A percentile compares a stretch with the other conserved stretches of the same genome.
Evolutionary conservation across 2,888 invertebrate species (phyloP).

Genomic region (Brassicogethes aeneus): DNA sequence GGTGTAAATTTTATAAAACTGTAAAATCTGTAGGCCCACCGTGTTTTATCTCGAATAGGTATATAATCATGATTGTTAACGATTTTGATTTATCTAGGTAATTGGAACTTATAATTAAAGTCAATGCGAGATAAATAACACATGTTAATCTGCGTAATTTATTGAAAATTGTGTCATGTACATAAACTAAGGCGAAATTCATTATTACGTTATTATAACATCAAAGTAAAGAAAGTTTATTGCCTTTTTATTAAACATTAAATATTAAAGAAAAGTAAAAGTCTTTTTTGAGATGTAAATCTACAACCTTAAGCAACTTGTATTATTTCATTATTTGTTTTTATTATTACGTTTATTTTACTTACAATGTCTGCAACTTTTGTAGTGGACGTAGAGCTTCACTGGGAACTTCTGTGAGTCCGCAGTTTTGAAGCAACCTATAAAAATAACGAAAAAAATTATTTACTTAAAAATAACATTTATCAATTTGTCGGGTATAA

Average conservation of each 20-base stretch:
- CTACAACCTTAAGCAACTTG: background rate
- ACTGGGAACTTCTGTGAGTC: conserved; percentile 47
- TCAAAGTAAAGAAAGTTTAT: background rate
- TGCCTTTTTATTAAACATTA: no score
- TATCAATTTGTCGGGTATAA: no score
- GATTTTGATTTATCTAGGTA: conserved; percentile 1
- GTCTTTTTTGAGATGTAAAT: background rate
- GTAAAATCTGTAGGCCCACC: no score
- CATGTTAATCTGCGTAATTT: background rate
- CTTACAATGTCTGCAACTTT: conserved; percentile 53
- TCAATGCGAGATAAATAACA: background rate
- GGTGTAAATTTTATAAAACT: no score
- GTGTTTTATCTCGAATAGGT: no score
- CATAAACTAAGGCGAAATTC: background rate
- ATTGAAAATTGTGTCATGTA: background rate
- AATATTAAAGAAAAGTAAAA: background rate
- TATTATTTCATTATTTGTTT: background rate
- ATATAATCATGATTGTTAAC: background rate
- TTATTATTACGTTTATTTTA: conserved; percentile 17
- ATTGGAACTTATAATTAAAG: conserved; percentile 1
- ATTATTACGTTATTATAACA: background rate
- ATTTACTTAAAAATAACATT: background rate
- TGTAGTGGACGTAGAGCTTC: conserved; percentile 45
- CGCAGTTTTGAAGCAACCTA: conserved; percentile 53
- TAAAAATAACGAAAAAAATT: conserved; percentile 19